Evolutionary conservation across 2,888 invertebrate species (phyloP), one percentile per base, ranked within the genome.

Genomic region (Aphidius colemani): DNA sequence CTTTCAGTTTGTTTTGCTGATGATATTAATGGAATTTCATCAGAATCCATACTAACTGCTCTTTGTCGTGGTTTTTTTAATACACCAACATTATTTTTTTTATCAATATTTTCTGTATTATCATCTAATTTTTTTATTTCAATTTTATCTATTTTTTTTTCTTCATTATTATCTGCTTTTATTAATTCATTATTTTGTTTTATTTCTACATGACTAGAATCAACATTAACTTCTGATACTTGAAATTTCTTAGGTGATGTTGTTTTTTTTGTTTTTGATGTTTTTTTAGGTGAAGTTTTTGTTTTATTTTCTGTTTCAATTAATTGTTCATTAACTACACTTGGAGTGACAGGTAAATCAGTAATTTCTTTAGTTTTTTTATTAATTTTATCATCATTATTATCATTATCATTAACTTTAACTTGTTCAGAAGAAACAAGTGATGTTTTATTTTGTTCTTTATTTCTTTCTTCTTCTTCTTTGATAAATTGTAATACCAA

Each of bases 1-100:
- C 89, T 84, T 70, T 89, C 89, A 3, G 85, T 81, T 1, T 85
- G 85, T 72, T 84, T 85, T 4, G 75, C 65, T 2, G 83, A 80
- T 2, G 75, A 65, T 18, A 79, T 77, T 10, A 76, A 71, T 1
- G 68, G 59, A 2, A 68, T 39, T 7, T 78, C 76, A 2, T 77
- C 78, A 10, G 73, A 75, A 50, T 79, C 79, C 2, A 78, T 67
- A 1, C 79, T 78, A 3, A 74, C 63, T 2, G 76, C 72, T 65
- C 75, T 75, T 53, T 75, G 73, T 13, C 71, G 76, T 7, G 75
- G 60, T 57, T 76, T 77, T 56, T 74, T 77, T 50, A 40, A 64
- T 55, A 58, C 70, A 53, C 11, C 48, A 7, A 13, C 8, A 48
- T 13, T 11, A 13, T 43, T 56, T 44, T 41, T 64, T 7, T 11